phyloP scores from a whole-genome alignment of 2,888 invertebrate genomes.

The Hyposoter dolosus region DNA sequence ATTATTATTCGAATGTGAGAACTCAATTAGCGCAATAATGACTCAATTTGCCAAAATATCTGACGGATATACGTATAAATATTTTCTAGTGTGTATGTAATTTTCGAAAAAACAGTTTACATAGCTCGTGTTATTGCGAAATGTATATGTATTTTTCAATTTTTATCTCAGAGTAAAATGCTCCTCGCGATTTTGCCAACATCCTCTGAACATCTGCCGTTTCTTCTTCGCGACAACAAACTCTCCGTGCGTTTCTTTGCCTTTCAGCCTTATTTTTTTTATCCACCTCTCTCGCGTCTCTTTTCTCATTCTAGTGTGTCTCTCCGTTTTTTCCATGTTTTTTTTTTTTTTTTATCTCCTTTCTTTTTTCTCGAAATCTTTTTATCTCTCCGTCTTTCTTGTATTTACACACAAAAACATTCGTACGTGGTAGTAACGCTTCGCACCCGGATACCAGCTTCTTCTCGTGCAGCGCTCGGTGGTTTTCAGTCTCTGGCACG shows the following conservation, averaged over 20 bases:
- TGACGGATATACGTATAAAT: neutral
- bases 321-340: slow-evolving; percentile 11
- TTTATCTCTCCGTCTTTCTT: slow-evolving; percentile 62
- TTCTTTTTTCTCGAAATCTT: slow-evolving; percentile 27
- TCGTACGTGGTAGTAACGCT: slow-evolving; percentile 58
- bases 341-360: slow-evolving; percentile 8
- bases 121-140: slow-evolving; percentile 6
- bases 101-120: neutral
- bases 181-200: slow-evolving; percentile 28
- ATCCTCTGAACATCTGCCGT: slow-evolving; percentile 63
- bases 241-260: slow-evolving; percentile 47
- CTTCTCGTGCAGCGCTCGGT: slow-evolving; percentile 66
- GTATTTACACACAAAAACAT: slow-evolving; percentile 30
- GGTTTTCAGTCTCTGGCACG: slow-evolving; percentile 79
- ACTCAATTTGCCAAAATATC: slow-evolving; percentile 26
- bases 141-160: neutral
- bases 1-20: slow-evolving; percentile 1
- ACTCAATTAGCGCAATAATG: slow-evolving; percentile 26
- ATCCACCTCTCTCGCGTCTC: slow-evolving; percentile 1
- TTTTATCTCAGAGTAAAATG: slow-evolving; percentile 9
- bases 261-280: slow-evolving; percentile 49
- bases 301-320: slow-evolving; percentile 20
- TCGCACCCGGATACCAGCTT: slow-evolving; percentile 70
- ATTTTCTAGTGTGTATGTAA: neutral
- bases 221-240: slow-evolving; percentile 42